phyloP scores from a whole-genome alignment of 2,113 vertebrate genomes.

The Tenrec ecaudatus region DNA sequence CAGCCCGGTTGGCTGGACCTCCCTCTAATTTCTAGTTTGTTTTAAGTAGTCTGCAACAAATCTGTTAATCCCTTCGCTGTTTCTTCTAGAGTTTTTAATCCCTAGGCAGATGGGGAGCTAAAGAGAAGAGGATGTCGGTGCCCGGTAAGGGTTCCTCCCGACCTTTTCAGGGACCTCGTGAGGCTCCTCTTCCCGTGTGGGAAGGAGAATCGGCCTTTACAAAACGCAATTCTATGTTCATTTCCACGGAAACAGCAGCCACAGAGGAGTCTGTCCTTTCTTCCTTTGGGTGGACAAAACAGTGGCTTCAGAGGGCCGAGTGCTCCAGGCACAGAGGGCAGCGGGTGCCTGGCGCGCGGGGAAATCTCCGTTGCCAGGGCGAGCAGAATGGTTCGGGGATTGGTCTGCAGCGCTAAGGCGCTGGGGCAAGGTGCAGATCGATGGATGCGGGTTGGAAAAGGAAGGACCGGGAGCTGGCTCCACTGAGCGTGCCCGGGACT shows the following conservation, averaged over 20 bases:
- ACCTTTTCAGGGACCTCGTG: not conserved
- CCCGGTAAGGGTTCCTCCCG: not conserved
- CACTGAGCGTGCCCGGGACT: rapidly evolving
- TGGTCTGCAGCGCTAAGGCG: not conserved
- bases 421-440: rapidly evolving
- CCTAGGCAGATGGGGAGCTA: not conserved
- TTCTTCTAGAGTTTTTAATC: not conserved
- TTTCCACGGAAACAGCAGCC: not conserved
- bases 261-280: not conserved
- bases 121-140: not conserved
- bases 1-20: not conserved
- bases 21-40: not conserved
- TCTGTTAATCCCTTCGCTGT: not conserved
- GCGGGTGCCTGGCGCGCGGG: too few species aligned
- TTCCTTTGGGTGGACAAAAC: not conserved
- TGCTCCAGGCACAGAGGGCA: not conserved
- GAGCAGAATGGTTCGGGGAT: not conserved
- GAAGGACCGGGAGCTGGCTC: not conserved
- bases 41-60: not conserved
- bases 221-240: not conserved
- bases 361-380: too few species aligned
- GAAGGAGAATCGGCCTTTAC: not conserved
- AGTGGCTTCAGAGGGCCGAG: not conserved
- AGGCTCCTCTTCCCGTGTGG: not conserved
- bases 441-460: rapidly evolving